Conservation (phyloP, 30 jellyfish, hydroid and myxozoan genomes). For the Hydractinia symbiolongicarpus region DNA sequence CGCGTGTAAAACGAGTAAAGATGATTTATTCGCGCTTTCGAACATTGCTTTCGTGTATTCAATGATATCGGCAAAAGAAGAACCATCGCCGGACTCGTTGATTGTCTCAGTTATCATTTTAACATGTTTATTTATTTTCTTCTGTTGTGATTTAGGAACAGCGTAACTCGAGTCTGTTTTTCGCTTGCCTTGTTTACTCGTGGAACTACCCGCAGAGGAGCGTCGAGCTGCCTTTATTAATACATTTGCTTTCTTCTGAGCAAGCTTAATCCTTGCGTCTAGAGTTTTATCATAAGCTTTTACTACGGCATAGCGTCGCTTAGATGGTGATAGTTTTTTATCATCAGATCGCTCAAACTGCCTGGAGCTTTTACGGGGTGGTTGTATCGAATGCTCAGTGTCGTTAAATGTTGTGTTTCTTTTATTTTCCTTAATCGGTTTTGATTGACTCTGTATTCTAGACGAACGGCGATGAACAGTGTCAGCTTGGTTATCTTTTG, state of each 20-base stretch:
- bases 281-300: neutral
- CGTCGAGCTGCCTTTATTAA: neutral
- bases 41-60: conserved; percentile 5
- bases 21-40: neutral
- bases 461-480: too few relatives aligned
- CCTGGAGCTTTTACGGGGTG: too few relatives aligned
- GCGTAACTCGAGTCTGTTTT: neutral
- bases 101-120: neutral
- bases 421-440: too few relatives aligned
- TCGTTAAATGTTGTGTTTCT: too few relatives aligned
- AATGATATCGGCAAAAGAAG: conserved; percentile 10
- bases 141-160: neutral
- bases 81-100: conserved; percentile 7
- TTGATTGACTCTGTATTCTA: too few relatives aligned
- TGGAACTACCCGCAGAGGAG: neutral
- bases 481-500: too few relatives aligned
- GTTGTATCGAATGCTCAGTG: too few relatives aligned
- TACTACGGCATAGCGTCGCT: too few relatives aligned
- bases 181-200: neutral
- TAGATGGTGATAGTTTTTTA: too few relatives aligned
- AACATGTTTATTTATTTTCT: neutral
- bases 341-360: too few relatives aligned
- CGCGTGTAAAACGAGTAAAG: neutral
- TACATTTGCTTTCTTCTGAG: neutral
- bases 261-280: neutral